A percentile compares a stretch with the other conserved stretches of the same genome.
Evolutionary conservation across 2,888 invertebrate species (phyloP).

Genomic region (Alitta virens): DNA sequence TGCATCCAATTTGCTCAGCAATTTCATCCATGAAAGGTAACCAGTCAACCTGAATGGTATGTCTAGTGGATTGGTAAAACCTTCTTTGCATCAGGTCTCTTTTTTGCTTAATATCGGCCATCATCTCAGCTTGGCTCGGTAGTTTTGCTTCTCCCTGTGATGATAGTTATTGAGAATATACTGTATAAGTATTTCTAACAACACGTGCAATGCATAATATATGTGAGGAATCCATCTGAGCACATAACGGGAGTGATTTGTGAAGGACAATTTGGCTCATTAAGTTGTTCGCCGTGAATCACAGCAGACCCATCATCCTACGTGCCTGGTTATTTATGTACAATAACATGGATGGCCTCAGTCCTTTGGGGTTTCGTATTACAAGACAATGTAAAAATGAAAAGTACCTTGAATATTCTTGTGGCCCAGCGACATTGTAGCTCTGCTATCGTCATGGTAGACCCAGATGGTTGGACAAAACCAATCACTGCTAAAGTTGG

Average conservation of each 20-base stretch:
- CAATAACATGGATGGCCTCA: too few species aligned
- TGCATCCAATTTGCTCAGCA: constrained; percentile 55
- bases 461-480: constrained; percentile 57
- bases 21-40: constrained; percentile 57
- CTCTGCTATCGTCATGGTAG: constrained; percentile 59
- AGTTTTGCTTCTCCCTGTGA: constrained; percentile 43
- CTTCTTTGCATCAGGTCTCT: constrained; percentile 37
- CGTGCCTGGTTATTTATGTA: too few species aligned
- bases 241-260: too few species aligned
- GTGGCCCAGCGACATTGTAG: constrained; percentile 58
- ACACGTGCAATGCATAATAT: too few species aligned
- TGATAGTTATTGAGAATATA: too few species aligned
- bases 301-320: too few species aligned
- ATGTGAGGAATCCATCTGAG: too few species aligned
- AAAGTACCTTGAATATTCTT: constrained; percentile 45
- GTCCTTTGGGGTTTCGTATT: too few species aligned
- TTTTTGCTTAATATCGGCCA: constrained; percentile 45
- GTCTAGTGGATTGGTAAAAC: constrained; percentile 43
- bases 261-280: too few species aligned
- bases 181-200: too few species aligned
- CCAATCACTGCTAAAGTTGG: constrained; percentile 58
- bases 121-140: constrained; percentile 49
- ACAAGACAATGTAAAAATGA: too few species aligned
- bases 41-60: constrained; percentile 57
- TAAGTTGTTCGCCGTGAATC: too few species aligned